phyloP scores from a whole-genome alignment of 92 coral and sea anemone species.

The Epizoanthus illoricatus region DNA sequence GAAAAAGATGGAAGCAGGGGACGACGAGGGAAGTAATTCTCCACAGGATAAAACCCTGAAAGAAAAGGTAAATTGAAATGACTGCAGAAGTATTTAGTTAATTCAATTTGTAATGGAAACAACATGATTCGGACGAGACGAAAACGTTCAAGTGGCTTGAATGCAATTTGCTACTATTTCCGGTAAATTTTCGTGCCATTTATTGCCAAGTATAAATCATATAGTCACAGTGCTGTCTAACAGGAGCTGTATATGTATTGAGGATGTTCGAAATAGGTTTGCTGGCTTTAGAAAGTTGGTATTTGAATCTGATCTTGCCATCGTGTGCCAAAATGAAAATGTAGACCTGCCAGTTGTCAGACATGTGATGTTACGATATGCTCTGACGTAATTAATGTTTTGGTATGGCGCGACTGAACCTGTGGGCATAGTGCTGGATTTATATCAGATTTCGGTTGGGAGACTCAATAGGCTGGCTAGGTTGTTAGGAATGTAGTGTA shows the following conservation, averaged over 20 bases:
- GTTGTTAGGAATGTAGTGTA: too few relatives aligned
- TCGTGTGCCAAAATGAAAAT: too few relatives aligned
- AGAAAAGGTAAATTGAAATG: background rate
- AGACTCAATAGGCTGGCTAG: too few relatives aligned
- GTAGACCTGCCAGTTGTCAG: too few relatives aligned
- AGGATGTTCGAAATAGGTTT: background rate
- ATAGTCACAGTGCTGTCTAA: background rate
- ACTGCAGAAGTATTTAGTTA: background rate
- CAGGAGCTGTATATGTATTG: background rate
- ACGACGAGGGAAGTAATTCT: background rate
- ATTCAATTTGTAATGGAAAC: background rate
- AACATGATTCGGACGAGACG: background rate
- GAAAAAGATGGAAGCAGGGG: slow-evolving; percentile 6
- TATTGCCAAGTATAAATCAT: background rate
- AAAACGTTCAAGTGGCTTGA: too few relatives aligned
- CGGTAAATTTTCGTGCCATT: background rate
- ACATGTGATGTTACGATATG: background rate
- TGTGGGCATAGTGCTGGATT: too few relatives aligned
- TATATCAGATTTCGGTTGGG: too few relatives aligned
- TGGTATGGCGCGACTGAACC: background rate
- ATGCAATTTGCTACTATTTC: slow-evolving; percentile 10
- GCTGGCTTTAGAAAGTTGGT: background rate
- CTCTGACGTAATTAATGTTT: background rate
- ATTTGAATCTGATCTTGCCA: background rate
- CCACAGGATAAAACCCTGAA: slow-evolving; percentile 25